phyloP scores from a whole-genome alignment of 2,888 invertebrate genomes.

The Byasa hedistus region DNA sequence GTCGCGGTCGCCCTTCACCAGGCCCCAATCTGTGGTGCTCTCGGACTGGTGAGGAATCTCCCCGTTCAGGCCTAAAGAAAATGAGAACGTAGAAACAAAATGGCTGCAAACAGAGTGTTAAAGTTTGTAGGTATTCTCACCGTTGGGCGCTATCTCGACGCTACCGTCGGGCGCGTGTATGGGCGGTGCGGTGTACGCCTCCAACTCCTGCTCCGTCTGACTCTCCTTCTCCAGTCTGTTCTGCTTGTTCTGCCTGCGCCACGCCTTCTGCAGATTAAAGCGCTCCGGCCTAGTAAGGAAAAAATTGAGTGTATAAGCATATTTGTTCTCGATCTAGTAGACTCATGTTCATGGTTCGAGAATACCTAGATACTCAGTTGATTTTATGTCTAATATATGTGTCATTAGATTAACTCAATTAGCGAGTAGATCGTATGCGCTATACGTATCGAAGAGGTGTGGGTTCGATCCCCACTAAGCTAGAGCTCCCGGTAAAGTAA shows the following conservation, averaged over 20 bases:
- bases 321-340: too few species aligned
- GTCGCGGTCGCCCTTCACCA: constrained; percentile 50
- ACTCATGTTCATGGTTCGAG: too few species aligned
- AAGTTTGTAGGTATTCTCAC: constrained; percentile 39
- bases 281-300: constrained; percentile 72
- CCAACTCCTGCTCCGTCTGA: constrained; percentile 60
- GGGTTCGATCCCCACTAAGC: too few species aligned
- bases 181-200: constrained; percentile 66
- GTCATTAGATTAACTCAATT: too few species aligned
- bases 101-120: too few species aligned
- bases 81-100: too few species aligned
- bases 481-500: too few species aligned
- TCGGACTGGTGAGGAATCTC: constrained; percentile 52
- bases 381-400: too few species aligned
- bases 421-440: too few species aligned
- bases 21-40: constrained; percentile 59
- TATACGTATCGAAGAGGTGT: too few species aligned
- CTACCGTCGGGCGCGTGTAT: constrained; percentile 42
- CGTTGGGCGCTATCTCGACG: constrained; percentile 60
- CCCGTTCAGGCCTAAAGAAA: constrained; percentile 53
- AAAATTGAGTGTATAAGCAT: not conserved
- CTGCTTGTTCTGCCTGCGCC: constrained; percentile 77
- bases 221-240: constrained; percentile 62
- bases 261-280: constrained; percentile 80
- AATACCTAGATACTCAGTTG: too few species aligned